phyloP scores from a whole-genome alignment of 2,888 invertebrate species.

The Pimpla rufipes region DNA sequence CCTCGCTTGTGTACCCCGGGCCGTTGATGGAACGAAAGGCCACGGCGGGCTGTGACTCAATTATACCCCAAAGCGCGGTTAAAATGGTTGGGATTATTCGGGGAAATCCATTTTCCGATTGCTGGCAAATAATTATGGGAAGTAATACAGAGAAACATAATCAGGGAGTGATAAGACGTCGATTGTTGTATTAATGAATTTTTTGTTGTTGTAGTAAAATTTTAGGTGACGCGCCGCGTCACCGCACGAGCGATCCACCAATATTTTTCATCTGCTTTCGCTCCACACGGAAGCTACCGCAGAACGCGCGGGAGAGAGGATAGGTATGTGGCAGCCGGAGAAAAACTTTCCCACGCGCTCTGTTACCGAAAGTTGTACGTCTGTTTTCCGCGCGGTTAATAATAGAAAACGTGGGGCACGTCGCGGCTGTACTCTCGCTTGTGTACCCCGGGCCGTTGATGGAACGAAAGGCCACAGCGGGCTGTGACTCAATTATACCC shows the following conservation, averaged over 20 bases:
- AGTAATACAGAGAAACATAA: no score
- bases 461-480: neutral
- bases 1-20: conserved; percentile 43
- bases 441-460: conserved; percentile 45
- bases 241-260: conserved; percentile 23
- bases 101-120: no score
- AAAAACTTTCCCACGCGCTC: conserved; percentile 25
- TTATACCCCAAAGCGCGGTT: neutral
- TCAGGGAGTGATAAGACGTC: no score
- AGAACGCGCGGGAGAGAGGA: neutral
- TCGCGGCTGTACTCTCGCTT: conserved; percentile 1
- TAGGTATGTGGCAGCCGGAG: conserved; percentile 6
- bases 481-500: neutral
- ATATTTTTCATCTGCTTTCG: conserved; percentile 37
- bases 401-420: conserved; percentile 6
- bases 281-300: neutral
- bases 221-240: no score
- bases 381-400: neutral
- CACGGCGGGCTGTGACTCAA: neutral
- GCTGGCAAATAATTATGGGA: no score
- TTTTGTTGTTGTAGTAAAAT: no score
- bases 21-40: neutral
- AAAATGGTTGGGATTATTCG: neutral
- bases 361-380: conserved; percentile 10
- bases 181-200: no score